These are phyloP conservation scores for Axinella damicornis DNA, from an alignment of 37 sponge, comb jelly and placozoan genomes.

Conservation along the genomic window DNA sequence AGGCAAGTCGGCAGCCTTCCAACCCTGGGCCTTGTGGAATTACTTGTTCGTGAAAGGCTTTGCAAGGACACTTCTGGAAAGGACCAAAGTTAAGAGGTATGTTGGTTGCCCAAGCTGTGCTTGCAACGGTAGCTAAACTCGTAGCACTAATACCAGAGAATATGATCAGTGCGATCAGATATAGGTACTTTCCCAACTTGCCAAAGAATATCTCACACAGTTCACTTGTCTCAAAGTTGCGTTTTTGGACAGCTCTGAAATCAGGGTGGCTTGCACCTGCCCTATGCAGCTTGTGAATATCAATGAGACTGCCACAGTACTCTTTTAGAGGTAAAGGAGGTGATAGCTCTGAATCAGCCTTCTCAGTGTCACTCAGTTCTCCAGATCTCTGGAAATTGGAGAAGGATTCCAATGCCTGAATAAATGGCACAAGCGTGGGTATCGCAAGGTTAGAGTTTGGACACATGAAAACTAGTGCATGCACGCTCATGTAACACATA, in stretches of 20 bases:
- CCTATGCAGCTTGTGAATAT: too few relatives aligned
- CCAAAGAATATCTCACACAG: constrained; percentile 64
- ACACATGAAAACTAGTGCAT: too few relatives aligned
- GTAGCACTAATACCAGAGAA: constrained; percentile 42
- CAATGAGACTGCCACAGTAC: too few relatives aligned
- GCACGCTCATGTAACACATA: too few relatives aligned
- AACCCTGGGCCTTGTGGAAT: constrained; percentile 47
- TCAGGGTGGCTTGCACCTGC: not conserved
- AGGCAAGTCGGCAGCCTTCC: constrained; percentile 48
- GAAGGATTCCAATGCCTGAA: constrained; percentile 22
- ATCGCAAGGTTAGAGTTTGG: too few relatives aligned
- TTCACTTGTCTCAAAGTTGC: constrained; percentile 82
- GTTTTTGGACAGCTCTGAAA: constrained; percentile 25
- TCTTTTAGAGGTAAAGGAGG: too few relatives aligned
- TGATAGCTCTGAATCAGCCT: too few relatives aligned
- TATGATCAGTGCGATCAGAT: constrained; percentile 50
- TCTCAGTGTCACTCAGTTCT: too few relatives aligned
- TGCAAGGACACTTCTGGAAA: constrained; percentile 45
- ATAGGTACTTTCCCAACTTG: constrained; percentile 44
- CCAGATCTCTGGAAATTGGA: not conserved
- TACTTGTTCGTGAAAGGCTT: constrained; percentile 46
- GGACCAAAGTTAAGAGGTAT: constrained; percentile 60
- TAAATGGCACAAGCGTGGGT: too few relatives aligned
- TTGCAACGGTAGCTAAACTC: constrained; percentile 68
- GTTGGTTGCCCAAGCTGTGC: constrained; percentile 80